Base-by-base conservation (phyloP, 2,113 vertebrate species). In the Cepphus grylle region DNA sequence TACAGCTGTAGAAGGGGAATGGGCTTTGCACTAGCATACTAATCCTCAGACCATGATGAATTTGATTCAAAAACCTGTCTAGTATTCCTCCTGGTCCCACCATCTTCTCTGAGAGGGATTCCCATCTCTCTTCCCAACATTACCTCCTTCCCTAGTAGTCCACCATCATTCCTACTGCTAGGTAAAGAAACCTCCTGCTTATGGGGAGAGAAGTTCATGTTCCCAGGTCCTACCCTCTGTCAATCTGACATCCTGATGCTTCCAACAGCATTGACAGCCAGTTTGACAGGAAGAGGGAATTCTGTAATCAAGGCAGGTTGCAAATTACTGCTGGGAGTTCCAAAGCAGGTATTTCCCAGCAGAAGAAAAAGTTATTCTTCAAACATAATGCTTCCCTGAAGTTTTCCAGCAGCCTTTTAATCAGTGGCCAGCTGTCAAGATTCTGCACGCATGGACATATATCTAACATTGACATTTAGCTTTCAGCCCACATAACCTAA, bases 371-470 rank as follows among this genome's bases (percentile, higher is more conserved):
- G 74, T 93, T 97, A 93, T 95, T 91, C 89, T 95, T 96, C 94
- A 94, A 95, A 92, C 38, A 85, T 93, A 96, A 95, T 94, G 95
- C 58, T 95, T 91, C 95, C 97, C 93, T 95, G 81, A 97, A 97
- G 95, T 97, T 95, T 91, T 94, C 89, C 91, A 95, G 89, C 84
- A 95, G 89, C 89, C 70, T 94, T 96, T 96, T 92, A 96, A 93
- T 96, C 89, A 96, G 83, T 32, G 0, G 50, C 93, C 93, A 94
- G 70, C 93, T 94, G 94, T 94, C 94, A 94, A 93, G 94, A 56
- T 94, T 93, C 94, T 94, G 91, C 84, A 91, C 77, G 82, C 43
- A 65, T 3, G 8, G 83, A 83, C 73, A 94, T 81, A 91, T 43
- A 93, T 95, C 86, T 92, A 92, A 92, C 52, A 91, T 0, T 90